Evolutionary conservation across 2,797 vertebrate species (phyloP).

Genomic region (Apogon talboti): DNA sequence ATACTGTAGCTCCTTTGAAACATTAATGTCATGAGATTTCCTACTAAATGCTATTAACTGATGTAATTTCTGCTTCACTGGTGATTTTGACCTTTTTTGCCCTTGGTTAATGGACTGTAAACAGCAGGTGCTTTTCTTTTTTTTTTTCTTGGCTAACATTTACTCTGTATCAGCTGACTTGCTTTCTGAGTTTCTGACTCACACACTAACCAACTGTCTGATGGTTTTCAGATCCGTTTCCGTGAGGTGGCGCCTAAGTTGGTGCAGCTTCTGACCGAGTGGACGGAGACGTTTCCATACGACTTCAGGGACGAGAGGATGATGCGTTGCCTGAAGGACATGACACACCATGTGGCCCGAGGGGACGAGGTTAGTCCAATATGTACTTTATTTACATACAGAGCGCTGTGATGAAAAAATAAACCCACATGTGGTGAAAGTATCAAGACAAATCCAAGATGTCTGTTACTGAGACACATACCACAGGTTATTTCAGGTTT

Average conservation of each 20-base stretch:
- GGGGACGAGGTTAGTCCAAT: conserved; percentile 89
- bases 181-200: background rate
- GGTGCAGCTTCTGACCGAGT: conserved; percentile 94
- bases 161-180: conserved; percentile 3
- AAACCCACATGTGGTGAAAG: no score
- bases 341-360: conserved; percentile 90
- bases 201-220: background rate
- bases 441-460: no score
- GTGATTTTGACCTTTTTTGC: conserved; percentile 6
- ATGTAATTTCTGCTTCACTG: background rate
- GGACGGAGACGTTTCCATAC: conserved; percentile 97
- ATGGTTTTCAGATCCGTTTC: conserved; percentile 84
- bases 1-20: background rate
- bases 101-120: conserved; percentile 4
- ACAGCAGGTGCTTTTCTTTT: background rate
- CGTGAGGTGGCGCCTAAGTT: conserved; percentile 94
- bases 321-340: conserved; percentile 96
- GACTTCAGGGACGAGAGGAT: conserved; percentile 97
- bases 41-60: background rate
- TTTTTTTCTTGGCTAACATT: background rate
- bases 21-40: background rate
- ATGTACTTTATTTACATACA: background rate
- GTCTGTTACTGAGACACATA: no score
- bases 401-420: no score
- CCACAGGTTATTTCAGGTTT: no score